These are phyloP conservation scores for Illadopsis cleaveri DNA, from an alignment of 2,113 vertebrate genomes.

Conservation along the genomic window DNA sequence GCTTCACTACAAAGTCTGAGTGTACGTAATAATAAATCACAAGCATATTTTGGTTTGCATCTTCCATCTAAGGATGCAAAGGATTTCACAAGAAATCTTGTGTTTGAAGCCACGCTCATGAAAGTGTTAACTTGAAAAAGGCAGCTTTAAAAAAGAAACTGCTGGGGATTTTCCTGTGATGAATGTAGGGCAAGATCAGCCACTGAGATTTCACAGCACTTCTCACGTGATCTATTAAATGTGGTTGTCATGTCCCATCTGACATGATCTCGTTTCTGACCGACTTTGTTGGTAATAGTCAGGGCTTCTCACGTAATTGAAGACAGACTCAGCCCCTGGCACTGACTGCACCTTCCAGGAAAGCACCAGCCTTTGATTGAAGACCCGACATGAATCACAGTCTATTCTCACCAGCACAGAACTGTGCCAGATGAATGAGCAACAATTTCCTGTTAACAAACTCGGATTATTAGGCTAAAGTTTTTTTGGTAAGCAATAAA, in stretches of 20 bases:
- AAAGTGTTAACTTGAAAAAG: constrained; percentile 20
- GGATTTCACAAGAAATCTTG: background rate
- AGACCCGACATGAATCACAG: background rate
- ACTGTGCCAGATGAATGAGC: background rate
- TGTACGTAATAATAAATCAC: background rate
- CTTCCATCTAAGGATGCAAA: background rate
- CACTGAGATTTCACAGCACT: background rate
- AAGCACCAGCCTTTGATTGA: background rate
- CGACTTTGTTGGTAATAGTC: background rate
- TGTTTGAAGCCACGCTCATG: background rate
- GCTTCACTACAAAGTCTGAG: background rate
- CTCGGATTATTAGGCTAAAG: background rate
- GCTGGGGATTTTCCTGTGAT: background rate
- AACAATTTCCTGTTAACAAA: background rate
- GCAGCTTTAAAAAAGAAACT: background rate
- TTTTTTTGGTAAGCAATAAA: background rate
- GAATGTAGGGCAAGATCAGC: constrained; percentile 38
- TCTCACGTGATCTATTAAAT: background rate
- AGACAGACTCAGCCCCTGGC: background rate
- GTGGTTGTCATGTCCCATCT: constrained; percentile 12
- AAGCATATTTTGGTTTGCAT: background rate
- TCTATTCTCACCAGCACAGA: background rate
- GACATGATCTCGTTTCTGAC: background rate
- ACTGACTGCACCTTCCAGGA: background rate
- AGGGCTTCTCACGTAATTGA: background rate